Percentiles rank a stretch among this genome's conserved stretches.
Conservation (phyloP, 2,888 invertebrate species). For the Cerceris rybyensis region DNA sequence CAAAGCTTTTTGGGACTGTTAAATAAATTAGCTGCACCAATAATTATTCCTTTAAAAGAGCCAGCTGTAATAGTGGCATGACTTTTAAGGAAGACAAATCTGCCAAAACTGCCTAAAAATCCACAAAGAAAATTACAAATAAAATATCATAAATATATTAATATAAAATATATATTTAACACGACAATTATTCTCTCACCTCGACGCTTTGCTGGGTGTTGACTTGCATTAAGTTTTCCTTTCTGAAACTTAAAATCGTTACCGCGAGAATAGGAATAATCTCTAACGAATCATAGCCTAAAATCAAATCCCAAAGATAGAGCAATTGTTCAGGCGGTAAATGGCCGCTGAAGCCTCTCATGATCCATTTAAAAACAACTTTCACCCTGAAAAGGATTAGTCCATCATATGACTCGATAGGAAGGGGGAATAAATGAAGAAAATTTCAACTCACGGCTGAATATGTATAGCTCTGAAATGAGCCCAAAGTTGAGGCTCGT, state of each 20-base stretch:
- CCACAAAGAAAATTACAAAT: slow-evolving; percentile 12
- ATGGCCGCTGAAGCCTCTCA: slow-evolving; percentile 97
- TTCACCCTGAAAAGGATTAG: slow-evolving; percentile 86
- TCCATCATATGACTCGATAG: slow-evolving; percentile 7
- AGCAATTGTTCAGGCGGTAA: slow-evolving; percentile 95
- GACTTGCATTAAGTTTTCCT: slow-evolving; percentile 91
- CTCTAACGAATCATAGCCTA: slow-evolving; percentile 96
- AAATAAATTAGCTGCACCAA: background rate
- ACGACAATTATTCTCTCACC: slow-evolving; percentile 70
- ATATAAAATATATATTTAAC: background rate
- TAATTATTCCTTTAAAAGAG: slow-evolving; percentile 87
- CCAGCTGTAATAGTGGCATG: slow-evolving; percentile 91
- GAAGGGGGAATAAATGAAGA: background rate
- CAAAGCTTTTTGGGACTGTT: background rate
- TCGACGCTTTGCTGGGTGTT: slow-evolving; percentile 91
- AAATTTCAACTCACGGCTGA: slow-evolving; percentile 90
- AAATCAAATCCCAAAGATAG: slow-evolving; percentile 94
- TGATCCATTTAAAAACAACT: slow-evolving; percentile 97
- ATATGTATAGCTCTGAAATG: slow-evolving; percentile 94
- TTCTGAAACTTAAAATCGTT: slow-evolving; percentile 92
- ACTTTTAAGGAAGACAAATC: slow-evolving; percentile 94
- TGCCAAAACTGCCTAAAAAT: slow-evolving; percentile 88
- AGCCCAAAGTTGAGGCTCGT: slow-evolving; percentile 95
- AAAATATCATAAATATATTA: background rate
- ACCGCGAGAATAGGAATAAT: slow-evolving; percentile 93